phyloP scores from a whole-genome alignment of 2,888 invertebrate genomes.

The Cephalotes varians region DNA sequence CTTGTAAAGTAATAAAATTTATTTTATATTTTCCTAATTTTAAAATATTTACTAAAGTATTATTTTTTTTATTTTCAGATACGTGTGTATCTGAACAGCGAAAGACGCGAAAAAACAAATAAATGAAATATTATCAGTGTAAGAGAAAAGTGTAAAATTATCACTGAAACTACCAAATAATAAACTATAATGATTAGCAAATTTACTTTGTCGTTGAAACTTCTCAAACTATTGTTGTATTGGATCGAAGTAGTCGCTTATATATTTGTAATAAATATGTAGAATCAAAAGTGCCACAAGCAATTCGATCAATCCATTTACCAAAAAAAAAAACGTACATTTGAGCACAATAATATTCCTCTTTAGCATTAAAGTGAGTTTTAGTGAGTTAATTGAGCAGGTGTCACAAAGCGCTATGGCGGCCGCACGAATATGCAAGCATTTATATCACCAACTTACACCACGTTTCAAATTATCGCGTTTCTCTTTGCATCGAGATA shows the following conservation, averaged over 20 bases:
- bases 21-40: not conserved
- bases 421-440: constrained; percentile 59
- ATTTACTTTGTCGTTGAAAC: not conserved
- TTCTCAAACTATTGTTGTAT: not conserved
- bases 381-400: not conserved
- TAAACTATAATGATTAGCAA: not conserved
- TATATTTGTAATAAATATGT: not conserved
- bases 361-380: not conserved
- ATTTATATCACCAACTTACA: constrained; percentile 51
- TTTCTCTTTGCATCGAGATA: not conserved
- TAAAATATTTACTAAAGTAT: constrained; percentile 9
- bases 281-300: constrained; percentile 7
- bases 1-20: not conserved
- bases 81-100: not conserved
- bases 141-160: not conserved
- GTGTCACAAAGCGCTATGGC: not conserved
- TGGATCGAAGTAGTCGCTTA: not conserved
- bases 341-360: constrained; percentile 5
- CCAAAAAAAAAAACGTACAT: not conserved
- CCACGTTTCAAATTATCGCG: constrained; percentile 9
- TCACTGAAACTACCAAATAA: not conserved
- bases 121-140: not conserved
- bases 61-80: not conserved
- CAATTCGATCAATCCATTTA: not conserved
- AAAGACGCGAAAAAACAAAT: not conserved